A percentile compares a stretch with the other conserved stretches of the same genome.
Conservation (phyloP, 2,797 vertebrate species). For the Cyclopterus lumpus region DNA sequence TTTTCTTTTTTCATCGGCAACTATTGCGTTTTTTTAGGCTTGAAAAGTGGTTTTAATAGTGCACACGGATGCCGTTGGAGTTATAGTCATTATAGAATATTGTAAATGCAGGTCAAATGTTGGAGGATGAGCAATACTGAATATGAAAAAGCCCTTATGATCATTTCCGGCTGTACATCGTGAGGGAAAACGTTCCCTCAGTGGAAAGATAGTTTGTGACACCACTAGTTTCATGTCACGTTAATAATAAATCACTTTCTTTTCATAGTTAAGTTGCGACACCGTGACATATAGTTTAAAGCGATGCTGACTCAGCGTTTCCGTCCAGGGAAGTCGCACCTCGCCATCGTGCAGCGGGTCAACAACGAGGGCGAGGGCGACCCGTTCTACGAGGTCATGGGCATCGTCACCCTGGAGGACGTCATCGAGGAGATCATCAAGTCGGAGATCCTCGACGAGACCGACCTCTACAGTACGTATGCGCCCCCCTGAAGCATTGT, state of each 20-base stretch:
- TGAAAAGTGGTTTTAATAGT: too few species aligned
- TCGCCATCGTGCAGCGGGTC: conserved; percentile 95
- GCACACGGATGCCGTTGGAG: too few species aligned
- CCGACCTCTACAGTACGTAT: conserved; percentile 92
- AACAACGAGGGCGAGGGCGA: conserved; percentile 98
- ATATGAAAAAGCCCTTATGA: not conserved
- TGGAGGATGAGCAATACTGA: too few species aligned
- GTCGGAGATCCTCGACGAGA: conserved; percentile 97
- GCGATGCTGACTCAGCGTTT: not conserved
- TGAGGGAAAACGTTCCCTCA: not conserved
- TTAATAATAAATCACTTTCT: too few species aligned
- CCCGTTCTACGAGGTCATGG: conserved; percentile 97
- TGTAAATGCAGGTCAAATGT: too few species aligned
- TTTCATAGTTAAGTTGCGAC: too few species aligned
- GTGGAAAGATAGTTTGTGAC: not conserved
- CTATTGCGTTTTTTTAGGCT: too few species aligned
- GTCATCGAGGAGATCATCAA: conserved; percentile 99
- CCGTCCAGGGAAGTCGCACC: conserved; percentile 92
- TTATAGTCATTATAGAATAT: too few species aligned
- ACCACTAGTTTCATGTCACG: not conserved
- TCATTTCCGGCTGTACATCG: not conserved
- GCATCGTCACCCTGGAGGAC: conserved; percentile 96
- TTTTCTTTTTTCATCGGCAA: too few species aligned
- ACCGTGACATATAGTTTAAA: too few species aligned
- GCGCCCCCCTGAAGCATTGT: not conserved